Percentiles rank a stretch among this genome's conserved stretches.
These are phyloP conservation scores for Phallusia fumigata DNA, from an alignment of 23 tunicate species.

Conservation along the genomic window DNA sequence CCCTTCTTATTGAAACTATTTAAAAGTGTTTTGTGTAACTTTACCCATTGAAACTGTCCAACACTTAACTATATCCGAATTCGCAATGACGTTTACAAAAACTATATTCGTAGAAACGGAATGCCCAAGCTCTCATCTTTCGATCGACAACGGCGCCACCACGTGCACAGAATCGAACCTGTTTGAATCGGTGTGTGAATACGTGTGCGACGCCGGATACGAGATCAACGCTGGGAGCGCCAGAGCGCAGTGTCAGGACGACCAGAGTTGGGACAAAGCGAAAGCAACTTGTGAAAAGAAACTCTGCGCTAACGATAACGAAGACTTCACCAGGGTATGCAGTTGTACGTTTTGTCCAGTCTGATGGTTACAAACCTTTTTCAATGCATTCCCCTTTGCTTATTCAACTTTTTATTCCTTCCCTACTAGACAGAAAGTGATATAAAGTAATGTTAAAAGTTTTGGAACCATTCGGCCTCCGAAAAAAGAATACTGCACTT, in stretches of 20 bases:
- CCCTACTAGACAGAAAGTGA: too few species aligned
- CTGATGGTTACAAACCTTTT: too few species aligned
- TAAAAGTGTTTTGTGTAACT: too few species aligned
- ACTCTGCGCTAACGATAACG: conserved; percentile 30
- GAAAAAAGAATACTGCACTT: too few species aligned
- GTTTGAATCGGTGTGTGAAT: conserved; percentile 52
- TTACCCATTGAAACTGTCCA: too few species aligned
- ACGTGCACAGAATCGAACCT: conserved; percentile 46
- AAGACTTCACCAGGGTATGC: conserved; percentile 27
- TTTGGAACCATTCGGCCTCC: too few species aligned
- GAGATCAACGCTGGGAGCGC: conserved; percentile 34
- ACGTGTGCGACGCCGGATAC: conserved; percentile 62
- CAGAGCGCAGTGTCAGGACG: conserved; percentile 31
- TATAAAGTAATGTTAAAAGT: too few species aligned
- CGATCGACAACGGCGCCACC: conserved; percentile 33
- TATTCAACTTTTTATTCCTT: too few species aligned
- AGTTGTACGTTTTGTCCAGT: neutral
- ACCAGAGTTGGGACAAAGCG: conserved; percentile 50
- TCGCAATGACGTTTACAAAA: too few species aligned
- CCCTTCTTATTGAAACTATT: too few species aligned
- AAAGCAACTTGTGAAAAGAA: conserved; percentile 58
- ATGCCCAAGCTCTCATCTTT: conserved; percentile 19
- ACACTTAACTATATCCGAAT: too few species aligned
- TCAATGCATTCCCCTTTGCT: too few species aligned
- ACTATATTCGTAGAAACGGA: conserved; percentile 7